A percentile compares a stretch with the other conserved stretches of the same genome.
These are phyloP conservation scores for Gymnosoma rotundatum DNA, from an alignment of 2,888 invertebrate species.

Conservation along the genomic window DNA sequence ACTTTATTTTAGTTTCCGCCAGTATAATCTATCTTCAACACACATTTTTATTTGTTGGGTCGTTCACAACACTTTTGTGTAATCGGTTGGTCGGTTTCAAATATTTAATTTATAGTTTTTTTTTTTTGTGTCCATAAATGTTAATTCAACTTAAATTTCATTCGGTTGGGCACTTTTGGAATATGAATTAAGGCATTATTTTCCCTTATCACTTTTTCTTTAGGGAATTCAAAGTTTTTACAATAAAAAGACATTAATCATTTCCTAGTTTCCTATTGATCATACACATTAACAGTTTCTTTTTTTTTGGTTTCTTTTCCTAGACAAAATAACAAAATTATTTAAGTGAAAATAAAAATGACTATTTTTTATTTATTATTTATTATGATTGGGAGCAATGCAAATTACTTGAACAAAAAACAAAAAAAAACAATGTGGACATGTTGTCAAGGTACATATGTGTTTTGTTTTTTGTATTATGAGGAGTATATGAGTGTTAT, in stretches of 20 bases:
- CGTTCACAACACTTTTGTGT: no score
- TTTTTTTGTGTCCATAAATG: no score
- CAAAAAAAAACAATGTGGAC: conserved; percentile 16
- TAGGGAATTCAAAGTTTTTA: conserved; percentile 8
- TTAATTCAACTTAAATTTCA: no score
- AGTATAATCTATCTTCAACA: no score
- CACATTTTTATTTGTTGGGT: no score
- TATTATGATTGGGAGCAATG: conserved; percentile 38
- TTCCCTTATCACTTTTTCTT: background rate
- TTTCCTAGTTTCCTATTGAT: conserved; percentile 12
- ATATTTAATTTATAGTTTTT: no score
- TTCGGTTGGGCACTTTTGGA: background rate
- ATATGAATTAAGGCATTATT: conserved; percentile 1
- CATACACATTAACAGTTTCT: background rate
- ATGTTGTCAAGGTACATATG: conserved; percentile 1
- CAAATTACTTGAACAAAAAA: conserved; percentile 45
- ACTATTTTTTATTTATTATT: conserved; percentile 2
- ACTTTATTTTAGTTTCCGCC: no score
- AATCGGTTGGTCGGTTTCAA: no score
- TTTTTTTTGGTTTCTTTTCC: background rate
- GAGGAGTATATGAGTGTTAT: background rate
- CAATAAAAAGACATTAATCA: conserved; percentile 29
- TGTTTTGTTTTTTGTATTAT: background rate
- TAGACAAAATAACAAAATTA: conserved; percentile 18
- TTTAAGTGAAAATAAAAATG: conserved; percentile 24